Evolutionary conservation across 2,113 vertebrate species (phyloP).

Genomic region (Bubo bubo): DNA sequence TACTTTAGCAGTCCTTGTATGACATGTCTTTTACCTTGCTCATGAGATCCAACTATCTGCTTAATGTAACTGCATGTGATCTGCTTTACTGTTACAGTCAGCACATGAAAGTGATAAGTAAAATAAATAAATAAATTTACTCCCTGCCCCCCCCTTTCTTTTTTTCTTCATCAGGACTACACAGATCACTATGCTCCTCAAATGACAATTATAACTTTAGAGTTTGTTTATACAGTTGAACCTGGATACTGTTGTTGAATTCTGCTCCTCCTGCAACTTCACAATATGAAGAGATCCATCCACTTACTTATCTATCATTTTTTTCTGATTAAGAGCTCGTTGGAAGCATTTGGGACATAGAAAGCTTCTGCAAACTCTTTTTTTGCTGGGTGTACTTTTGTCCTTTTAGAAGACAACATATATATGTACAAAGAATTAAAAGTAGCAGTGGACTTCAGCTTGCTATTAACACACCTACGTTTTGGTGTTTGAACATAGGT

Average conservation of each 20-base stretch:
- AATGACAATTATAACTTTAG: not conserved
- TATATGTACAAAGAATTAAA: not conserved
- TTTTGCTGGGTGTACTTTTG: not conserved
- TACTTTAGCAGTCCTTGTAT: not conserved
- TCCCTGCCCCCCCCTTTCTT: not conserved
- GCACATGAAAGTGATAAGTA: not conserved
- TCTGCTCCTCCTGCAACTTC: not conserved
- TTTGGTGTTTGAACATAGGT: not conserved
- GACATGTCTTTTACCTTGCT: not conserved
- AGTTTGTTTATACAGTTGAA: not conserved
- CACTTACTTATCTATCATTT: not conserved
- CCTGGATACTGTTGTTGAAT: not conserved
- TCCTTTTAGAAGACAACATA: not conserved
- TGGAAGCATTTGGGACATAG: not conserved
- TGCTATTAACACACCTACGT: not conserved
- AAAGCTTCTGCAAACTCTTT: not conserved
- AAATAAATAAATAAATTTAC: not conserved
- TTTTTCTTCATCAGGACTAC: not conserved
- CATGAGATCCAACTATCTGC: not conserved
- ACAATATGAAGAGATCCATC: not conserved
- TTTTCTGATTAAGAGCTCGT: not conserved
- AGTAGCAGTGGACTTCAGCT: not conserved
- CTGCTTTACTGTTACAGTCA: not conserved
- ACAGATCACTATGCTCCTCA: not conserved
- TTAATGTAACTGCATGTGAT: not conserved